phyloP scores from a whole-genome alignment of 2,888 invertebrate species.

The Papilio protenor region DNA sequence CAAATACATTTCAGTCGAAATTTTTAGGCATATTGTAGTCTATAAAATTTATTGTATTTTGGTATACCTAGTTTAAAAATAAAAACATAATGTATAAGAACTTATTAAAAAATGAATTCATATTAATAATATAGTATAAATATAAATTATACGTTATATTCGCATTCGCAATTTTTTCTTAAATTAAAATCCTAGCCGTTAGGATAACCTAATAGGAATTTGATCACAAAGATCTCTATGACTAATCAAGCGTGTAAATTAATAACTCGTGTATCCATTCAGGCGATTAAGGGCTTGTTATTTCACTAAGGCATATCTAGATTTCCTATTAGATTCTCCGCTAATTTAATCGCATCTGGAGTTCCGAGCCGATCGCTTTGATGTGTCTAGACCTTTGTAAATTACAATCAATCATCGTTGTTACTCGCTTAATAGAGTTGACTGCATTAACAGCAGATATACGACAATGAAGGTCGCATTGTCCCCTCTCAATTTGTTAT shows the following conservation, averaged over 20 bases:
- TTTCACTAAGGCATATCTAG: not conserved
- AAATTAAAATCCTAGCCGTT: not conserved
- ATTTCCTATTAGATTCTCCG: not conserved
- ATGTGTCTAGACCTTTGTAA: slow-evolving; percentile 5
- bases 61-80: too few species aligned
- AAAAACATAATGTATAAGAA: too few species aligned
- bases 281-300: not conserved
- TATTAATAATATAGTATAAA: not conserved
- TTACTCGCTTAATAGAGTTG: slow-evolving; percentile 9
- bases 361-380: not conserved
- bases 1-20: too few species aligned
- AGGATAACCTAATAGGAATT: too few species aligned
- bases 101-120: too few species aligned
- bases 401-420: slow-evolving; percentile 15
- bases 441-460: slow-evolving; percentile 7
- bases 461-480: not conserved
- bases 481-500: not conserved
- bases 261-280: not conserved
- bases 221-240: not conserved
- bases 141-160: too few species aligned
- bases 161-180: not conserved
- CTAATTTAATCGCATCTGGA: slow-evolving; percentile 14
- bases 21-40: too few species aligned
- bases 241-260: not conserved
- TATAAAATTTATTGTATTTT: too few species aligned